phyloP scores from a whole-genome alignment of 1,140 invertebrate species.

The Drosophila sproati region DNA sequence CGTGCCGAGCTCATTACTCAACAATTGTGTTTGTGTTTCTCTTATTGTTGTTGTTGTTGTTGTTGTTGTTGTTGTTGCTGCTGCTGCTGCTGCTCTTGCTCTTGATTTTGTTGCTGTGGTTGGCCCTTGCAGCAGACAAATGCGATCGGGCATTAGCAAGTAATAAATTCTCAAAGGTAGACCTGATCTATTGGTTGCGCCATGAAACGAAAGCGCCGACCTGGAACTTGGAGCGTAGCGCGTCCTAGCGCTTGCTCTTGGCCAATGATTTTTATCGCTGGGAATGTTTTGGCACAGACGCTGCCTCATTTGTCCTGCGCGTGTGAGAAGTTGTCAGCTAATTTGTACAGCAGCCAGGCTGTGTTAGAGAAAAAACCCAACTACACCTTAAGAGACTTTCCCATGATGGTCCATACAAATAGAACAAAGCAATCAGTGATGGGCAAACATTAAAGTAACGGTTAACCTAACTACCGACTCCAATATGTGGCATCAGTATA shows the following conservation, averaged over 20 bases:
- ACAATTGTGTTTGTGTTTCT: conserved; percentile 64
- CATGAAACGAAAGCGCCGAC: conserved; percentile 58
- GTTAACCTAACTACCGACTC: not conserved
- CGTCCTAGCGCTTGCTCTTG: conserved; percentile 2
- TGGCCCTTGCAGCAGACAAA: conserved; percentile 59
- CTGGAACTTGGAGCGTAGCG: not conserved
- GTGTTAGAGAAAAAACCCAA: not conserved
- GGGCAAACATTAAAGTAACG: not conserved
- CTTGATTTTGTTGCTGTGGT: conserved; percentile 25
- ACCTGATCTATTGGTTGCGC: conserved; percentile 51
- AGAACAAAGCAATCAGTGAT: conserved; percentile 1
- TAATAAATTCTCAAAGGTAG: conserved; percentile 77
- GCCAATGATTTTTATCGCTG: conserved; percentile 55
- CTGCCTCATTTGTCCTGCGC: conserved; percentile 60
- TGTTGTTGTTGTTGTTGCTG: conserved; percentile 3
- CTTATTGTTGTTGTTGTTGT: conserved; percentile 28
- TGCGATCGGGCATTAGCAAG: conserved; percentile 74
- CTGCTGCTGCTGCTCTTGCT: conserved; percentile 11
- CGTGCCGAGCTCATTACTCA: conserved; percentile 81
- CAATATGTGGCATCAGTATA: not conserved
- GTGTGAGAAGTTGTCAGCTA: conserved; percentile 52
- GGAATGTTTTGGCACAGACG: conserved; percentile 39
- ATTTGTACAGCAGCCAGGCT: conserved; percentile 38
- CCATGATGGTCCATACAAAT: conserved; percentile 1
- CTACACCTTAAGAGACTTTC: not conserved